Evolutionary conservation across 2,797 vertebrate genomes (phyloP).

Genomic region (Aulostomus chinensis): DNA sequence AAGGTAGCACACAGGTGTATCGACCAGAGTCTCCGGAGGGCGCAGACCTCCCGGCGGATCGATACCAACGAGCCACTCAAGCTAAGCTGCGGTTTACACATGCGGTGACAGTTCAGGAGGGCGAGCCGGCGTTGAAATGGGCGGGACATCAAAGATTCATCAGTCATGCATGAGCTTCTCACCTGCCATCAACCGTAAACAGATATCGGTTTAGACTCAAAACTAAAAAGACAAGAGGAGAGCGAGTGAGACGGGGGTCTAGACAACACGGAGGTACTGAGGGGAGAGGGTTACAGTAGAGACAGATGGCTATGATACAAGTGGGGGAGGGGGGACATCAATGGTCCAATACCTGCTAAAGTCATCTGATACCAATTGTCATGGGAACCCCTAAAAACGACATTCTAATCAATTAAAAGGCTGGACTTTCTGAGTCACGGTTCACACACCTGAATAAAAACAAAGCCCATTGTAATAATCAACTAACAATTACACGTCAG

Average conservation of each 20-base stretch:
- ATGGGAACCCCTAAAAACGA: slow-evolving; percentile 61
- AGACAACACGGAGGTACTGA: slow-evolving; percentile 32
- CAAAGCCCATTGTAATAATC: slow-evolving; percentile 65
- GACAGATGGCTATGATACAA: slow-evolving; percentile 50
- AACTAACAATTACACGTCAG: slow-evolving; percentile 73
- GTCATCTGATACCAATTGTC: slow-evolving; percentile 33
- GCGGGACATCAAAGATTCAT: slow-evolving; percentile 13
- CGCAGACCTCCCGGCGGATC: not conserved
- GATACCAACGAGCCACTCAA: slow-evolving; percentile 26
- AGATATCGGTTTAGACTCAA: too few species aligned
- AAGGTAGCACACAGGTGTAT: slow-evolving; percentile 16
- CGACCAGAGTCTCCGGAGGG: slow-evolving; percentile 34
- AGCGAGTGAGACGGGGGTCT: slow-evolving; percentile 31
- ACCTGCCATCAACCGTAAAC: slow-evolving; percentile 26
- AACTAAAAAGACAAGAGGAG: slow-evolving; percentile 28
- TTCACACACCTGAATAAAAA: slow-evolving; percentile 66
- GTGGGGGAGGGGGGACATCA: slow-evolving; percentile 25
- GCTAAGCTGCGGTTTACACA: slow-evolving; percentile 49
- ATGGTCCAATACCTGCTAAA: slow-evolving; percentile 60
- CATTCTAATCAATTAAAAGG: slow-evolving; percentile 70
- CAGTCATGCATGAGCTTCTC: slow-evolving; percentile 40
- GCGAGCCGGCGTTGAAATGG: slow-evolving; percentile 47
- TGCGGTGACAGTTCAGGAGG: slow-evolving; percentile 41
- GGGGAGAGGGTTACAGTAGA: slow-evolving; percentile 36
- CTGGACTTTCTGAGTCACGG: slow-evolving; percentile 60